Base-by-base conservation (phyloP, 2,113 vertebrate genomes). In the Oenanthe oenanthe region DNA sequence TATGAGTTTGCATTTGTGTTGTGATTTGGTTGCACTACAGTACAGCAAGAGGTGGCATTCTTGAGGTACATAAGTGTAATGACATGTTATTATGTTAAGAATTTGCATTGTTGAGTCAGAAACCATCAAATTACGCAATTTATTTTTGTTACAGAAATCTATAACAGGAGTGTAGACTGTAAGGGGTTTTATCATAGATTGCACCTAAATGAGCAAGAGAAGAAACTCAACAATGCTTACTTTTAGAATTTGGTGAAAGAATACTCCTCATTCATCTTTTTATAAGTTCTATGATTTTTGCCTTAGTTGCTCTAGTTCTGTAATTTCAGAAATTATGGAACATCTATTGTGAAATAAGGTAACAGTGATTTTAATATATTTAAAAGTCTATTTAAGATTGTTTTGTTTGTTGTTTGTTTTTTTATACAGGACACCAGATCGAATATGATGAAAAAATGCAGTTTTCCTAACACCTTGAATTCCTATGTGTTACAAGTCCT, bases 151-250 rank as follows among this genome's bases (percentile, higher is more conserved):
- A 73, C 32, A 62, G 58, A 81, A 95, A 58, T 73, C 9, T 3
- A 1, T n/a, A 57, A 43, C 2, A 7, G 4, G 2, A 3, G 3
- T n/a, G 17, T 21, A 43, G 26, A 26, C 10, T 71, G 63, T 21
- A 42, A 71, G 34, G 6, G 13, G 8, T 4, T 79, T 92, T 60
- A 71, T 68, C 28, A 63, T 4, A n/a, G 18, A n/a, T 45, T 42
- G 31, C 7, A 77, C 4, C 8, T 32, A 29, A 67, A 71, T 20
- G 14, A 77, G 61, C 12, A 75, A 87, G 28, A 24, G 18, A 51
- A 82, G 24, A 79, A 91, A 54, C 2, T 79, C 45, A 54, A 50
- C 45, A 54, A 54, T n/a, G 4, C 5, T 88, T 22, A 28, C 17
- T 38, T 92, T 62, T 82, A 24, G 91, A 93, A 63, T 43, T 0